phyloP scores from a whole-genome alignment of 1,140 invertebrate genomes.

The Solen grandis region DNA sequence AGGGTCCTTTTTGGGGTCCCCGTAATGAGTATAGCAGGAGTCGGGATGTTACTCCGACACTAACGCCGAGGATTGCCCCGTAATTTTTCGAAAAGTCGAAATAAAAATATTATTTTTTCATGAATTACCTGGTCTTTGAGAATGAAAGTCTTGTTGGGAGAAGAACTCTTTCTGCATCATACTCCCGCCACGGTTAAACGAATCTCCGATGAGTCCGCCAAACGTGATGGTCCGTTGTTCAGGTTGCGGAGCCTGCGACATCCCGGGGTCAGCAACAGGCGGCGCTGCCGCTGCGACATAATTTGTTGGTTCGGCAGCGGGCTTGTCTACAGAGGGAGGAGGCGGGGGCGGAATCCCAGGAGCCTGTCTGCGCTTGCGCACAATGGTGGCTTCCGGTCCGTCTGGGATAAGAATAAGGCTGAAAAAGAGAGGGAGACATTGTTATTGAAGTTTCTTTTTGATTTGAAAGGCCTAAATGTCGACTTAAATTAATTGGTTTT shows the following conservation, averaged over 20 bases:
- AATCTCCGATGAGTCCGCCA: conserved; percentile 46
- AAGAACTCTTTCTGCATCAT: conserved; percentile 12
- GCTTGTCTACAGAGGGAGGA: background rate
- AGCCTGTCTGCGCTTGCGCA: background rate
- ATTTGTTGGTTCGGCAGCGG: background rate
- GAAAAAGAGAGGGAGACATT: too few species aligned
- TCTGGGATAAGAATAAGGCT: too few species aligned
- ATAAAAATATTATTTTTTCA: background rate
- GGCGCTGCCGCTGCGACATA: background rate
- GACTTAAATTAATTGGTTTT: too few species aligned
- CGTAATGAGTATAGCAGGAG: too few species aligned
- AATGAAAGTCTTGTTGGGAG: conserved; percentile 24
- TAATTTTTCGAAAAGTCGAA: too few species aligned
- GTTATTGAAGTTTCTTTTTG: too few species aligned
- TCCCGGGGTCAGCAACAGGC: background rate
- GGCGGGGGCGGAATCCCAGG: background rate
- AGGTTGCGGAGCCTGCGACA: background rate
- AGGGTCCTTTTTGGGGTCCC: too few species aligned
- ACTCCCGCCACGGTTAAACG: conserved; percentile 10
- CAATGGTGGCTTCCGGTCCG: too few species aligned
- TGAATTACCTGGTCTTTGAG: background rate
- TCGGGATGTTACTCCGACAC: too few species aligned
- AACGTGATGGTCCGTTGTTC: conserved; percentile 4
- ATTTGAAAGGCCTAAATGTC: too few species aligned
- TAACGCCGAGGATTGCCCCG: too few species aligned